Evolutionary conservation across 2,797 vertebrate species (phyloP).

Genomic region (Anolis apletophallus): DNA sequence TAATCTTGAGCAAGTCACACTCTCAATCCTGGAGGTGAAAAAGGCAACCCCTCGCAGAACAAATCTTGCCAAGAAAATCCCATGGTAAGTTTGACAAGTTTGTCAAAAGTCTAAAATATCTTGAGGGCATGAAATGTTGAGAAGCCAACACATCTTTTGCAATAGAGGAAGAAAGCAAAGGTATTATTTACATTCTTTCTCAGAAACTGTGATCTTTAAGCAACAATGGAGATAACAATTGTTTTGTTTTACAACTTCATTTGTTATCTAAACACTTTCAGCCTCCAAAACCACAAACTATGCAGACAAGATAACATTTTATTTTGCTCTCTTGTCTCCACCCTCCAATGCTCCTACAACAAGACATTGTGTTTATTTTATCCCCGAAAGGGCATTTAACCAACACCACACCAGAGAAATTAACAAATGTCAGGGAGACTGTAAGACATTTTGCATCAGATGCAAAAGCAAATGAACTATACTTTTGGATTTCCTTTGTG

Average conservation of each 20-base stretch:
- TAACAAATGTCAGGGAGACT: conserved; percentile 33
- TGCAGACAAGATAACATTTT: conserved; percentile 18
- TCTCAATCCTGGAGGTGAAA: too few relatives aligned
- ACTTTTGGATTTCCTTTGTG: conserved; percentile 52
- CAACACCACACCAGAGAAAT: conserved; percentile 38
- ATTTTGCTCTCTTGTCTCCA: conserved; percentile 35
- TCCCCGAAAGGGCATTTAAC: conserved; percentile 64
- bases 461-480: conserved; percentile 53
- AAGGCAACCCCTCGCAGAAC: too few relatives aligned
- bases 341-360: background rate
- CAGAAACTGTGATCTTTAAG: background rate
- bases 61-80: too few relatives aligned
- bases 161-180: background rate
- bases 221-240: background rate
- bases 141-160: background rate
- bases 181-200: rapidly evolving
- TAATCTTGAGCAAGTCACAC: too few relatives aligned
- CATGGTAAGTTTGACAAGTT: too few relatives aligned
- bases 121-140: too few relatives aligned
- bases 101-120: too few relatives aligned
- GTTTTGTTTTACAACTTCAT: conserved; percentile 34
- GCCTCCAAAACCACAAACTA: conserved; percentile 29
- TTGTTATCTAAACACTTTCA: conserved; percentile 29
- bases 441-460: background rate
- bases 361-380: conserved; percentile 63